Base-by-base conservation (phyloP, 2,797 vertebrate genomes). In the Saguinus oedipus region DNA sequence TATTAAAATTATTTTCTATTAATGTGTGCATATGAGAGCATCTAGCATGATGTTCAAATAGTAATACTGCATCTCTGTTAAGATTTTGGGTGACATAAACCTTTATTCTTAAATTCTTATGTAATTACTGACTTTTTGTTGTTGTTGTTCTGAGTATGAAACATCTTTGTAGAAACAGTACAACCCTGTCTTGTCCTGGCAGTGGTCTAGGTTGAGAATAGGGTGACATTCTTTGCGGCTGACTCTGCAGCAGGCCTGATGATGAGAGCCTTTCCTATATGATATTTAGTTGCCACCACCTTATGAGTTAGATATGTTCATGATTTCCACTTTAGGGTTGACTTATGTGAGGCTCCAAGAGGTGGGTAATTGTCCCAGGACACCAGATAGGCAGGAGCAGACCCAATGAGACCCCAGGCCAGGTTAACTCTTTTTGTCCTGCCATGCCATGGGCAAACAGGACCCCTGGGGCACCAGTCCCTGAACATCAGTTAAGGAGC, bases 231-330 rank as follows among this genome's bases (percentile, higher is more conserved):
- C 27, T 53, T 27, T 59, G 10, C 39, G 42, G 19, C 7, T n/a
- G 9, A 9, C 5, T 5, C 33, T 3, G 2, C 20, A 6, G 13
- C 11, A 27, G 7, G 24, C 39, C 70, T 15, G 42, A 13, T 57
- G 33, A 9, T 53, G 20, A n/a, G 15, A 36, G 75, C 33, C 55
- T 17, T 12, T 27, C 57, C 39, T n/a, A 9, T 22, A 22, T 20
- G 4, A 33, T 7, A 6, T 27, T 36, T 42, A 9, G 26, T 2
- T 19, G 0, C 30, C 22, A 27, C 22, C 33, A 17, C 53, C 46
- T 27, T 15, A 7, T 1, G 22, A 22, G 1, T 5, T 17, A 78
- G 48, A 39, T 3, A 5, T 0, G 0, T 7, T 39, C 22, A 2
- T 1, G 15, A 12, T 33, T 27, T 6, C 4, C 7, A 36, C 36